Conservation (phyloP, 2,113 vertebrate species). For the Anser cygnoides region DNA sequence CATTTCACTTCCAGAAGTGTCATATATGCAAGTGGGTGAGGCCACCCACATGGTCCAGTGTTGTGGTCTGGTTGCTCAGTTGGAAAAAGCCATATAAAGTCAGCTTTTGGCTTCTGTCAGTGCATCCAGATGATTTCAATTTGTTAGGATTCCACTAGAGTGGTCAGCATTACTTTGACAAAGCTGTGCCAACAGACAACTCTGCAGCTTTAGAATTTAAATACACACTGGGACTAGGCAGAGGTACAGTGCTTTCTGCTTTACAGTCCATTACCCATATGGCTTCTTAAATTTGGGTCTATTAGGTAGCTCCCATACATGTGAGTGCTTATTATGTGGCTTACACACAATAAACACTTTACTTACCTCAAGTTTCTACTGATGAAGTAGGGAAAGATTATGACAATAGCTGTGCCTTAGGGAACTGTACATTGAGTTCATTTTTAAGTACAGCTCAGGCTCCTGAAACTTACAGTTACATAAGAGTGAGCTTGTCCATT, state of each 20-base stretch:
- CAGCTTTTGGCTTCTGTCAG: conserved; percentile 59
- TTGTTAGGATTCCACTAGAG: conserved; percentile 69
- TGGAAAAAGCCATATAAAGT: conserved; percentile 68
- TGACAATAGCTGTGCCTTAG: neutral
- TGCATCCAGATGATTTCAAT: conserved; percentile 77
- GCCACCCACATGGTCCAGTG: conserved; percentile 74
- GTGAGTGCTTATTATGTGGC: conserved; percentile 22
- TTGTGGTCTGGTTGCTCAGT: conserved; percentile 69
- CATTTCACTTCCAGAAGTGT: conserved; percentile 31
- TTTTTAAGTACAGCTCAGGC: conserved; percentile 2
- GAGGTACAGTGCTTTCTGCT: conserved; percentile 20
- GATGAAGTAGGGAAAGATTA: neutral
- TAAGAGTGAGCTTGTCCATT: neutral
- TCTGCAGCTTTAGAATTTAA: conserved; percentile 6
- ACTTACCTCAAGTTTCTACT: neutral
- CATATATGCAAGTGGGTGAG: conserved; percentile 23
- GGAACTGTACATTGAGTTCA: neutral
- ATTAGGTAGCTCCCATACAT: neutral
- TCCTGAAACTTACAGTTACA: neutral
- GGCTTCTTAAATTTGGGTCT: conserved; percentile 2
- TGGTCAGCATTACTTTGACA: conserved; percentile 69
- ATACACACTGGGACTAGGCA: neutral
- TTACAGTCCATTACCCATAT: neutral
- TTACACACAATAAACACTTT: conserved; percentile 26
- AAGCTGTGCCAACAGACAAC: conserved; percentile 59